A percentile compares a stretch with the other conserved stretches of the same genome.
phyloP scores from a whole-genome alignment of 1,140 invertebrate species.

The Neotoxoptera formosana region DNA sequence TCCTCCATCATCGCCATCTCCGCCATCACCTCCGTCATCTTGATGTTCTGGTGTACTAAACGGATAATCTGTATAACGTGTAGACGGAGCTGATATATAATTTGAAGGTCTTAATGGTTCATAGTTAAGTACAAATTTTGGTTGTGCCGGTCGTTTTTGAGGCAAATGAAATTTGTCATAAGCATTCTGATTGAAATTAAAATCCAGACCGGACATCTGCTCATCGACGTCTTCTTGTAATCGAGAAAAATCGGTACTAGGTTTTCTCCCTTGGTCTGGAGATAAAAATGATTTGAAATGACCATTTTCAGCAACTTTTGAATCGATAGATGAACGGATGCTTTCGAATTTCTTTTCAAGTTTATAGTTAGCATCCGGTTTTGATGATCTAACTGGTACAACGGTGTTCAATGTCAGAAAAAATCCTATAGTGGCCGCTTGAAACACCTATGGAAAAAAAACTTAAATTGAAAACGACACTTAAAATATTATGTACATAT shows the following conservation, averaged over 20 bases:
- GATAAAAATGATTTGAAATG: constrained; percentile 14
- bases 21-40: constrained; percentile 37
- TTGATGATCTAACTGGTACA: neutral
- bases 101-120: constrained; percentile 48
- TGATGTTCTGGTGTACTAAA: constrained; percentile 40
- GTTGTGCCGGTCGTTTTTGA: neutral
- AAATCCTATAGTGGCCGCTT: neutral
- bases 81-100: neutral
- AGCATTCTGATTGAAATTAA: constrained; percentile 4
- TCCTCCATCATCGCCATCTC: neutral
- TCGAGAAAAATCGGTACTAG: neutral
- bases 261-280: neutral
- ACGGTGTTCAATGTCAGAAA: neutral
- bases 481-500: neutral
- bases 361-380: neutral
- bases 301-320: constrained; percentile 33
- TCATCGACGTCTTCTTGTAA: neutral
- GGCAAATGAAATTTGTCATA: constrained; percentile 23
- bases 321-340: constrained; percentile 22
- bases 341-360: neutral
- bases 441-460: constrained; percentile 3
- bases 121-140: constrained; percentile 26
- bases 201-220: neutral
- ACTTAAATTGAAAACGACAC: neutral
- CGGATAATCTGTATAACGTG: neutral